Evolutionary conservation across 2,888 invertebrate species (phyloP).

Genomic region (Lordiphosa andalusiaca): DNA sequence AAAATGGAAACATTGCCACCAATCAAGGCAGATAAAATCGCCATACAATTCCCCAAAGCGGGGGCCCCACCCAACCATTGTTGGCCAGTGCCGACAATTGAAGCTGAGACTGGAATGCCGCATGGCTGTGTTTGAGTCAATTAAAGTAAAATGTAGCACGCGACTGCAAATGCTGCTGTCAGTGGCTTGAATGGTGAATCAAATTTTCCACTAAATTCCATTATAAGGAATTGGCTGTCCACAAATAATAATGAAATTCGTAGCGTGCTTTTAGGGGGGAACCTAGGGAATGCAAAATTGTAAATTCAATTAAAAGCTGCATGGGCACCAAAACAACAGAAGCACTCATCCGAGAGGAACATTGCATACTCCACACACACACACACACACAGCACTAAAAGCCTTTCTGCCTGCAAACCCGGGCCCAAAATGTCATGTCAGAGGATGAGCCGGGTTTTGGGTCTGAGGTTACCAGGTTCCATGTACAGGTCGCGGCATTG

Average conservation of each 20-base stretch:
- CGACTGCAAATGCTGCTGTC: slow-evolving; percentile 26
- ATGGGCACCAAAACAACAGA: slow-evolving; percentile 11
- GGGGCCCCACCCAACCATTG: slow-evolving; percentile 13
- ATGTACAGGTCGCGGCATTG: slow-evolving; percentile 32
- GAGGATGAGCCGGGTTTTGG: slow-evolving; percentile 24
- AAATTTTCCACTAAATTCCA: slow-evolving; percentile 57
- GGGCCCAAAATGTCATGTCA: slow-evolving; percentile 20
- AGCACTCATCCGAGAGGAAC: slow-evolving; percentile 9
- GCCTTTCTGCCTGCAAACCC: slow-evolving; percentile 3
- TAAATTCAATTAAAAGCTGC: slow-evolving; percentile 66
- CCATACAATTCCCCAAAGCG: slow-evolving; percentile 30
- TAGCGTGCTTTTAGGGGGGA: slow-evolving; percentile 34
- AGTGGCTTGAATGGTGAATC: slow-evolving; percentile 44
- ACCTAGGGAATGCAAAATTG: slow-evolving; percentile 32
- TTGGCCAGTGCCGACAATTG: slow-evolving; percentile 15
- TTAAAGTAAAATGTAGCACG: slow-evolving; percentile 66
- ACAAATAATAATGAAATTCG: slow-evolving; percentile 46
- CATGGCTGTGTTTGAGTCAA: slow-evolving; percentile 37
- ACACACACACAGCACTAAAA: slow-evolving; percentile 11
- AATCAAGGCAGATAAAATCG: slow-evolving; percentile 37
- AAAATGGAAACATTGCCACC: slow-evolving; percentile 24
- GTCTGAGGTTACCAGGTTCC: slow-evolving; percentile 5
- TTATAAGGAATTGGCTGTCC: slow-evolving; percentile 30
- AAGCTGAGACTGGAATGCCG: slow-evolving; percentile 52
- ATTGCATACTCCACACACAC: slow-evolving; percentile 7